Evolutionary conservation across 2,113 vertebrate genomes (phyloP).

Genomic region (Ibidorhyncha struthersii): DNA sequence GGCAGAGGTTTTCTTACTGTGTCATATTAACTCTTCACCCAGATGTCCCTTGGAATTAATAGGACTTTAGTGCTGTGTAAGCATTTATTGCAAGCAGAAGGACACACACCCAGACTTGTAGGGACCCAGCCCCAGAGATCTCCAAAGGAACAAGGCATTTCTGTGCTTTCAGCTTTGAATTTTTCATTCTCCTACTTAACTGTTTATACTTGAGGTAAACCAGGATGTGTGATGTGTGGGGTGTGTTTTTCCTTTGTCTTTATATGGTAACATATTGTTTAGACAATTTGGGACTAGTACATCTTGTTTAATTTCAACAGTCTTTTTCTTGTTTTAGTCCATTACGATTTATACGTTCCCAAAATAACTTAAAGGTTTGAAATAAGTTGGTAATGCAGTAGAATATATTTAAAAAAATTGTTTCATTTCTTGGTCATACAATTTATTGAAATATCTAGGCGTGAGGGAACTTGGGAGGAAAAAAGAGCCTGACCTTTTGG

Average conservation of each 20-base stretch:
- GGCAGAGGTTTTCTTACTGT: background rate
- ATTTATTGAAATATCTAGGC: background rate
- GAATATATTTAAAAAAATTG: background rate
- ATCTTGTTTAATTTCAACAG: background rate
- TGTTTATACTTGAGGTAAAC: background rate
- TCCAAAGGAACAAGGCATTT: background rate
- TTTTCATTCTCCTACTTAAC: background rate
- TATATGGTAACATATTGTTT: background rate
- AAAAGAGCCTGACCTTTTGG: background rate
- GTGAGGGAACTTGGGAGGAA: rapidly evolving
- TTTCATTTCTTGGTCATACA: background rate
- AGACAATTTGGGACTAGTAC: too few species aligned
- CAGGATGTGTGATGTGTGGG: background rate
- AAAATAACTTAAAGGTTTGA: background rate
- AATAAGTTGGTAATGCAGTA: background rate
- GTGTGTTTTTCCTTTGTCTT: background rate
- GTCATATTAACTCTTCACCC: background rate
- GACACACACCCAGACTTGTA: background rate
- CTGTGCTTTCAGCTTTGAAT: background rate
- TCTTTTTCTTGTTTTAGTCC: background rate
- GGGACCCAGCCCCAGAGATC: background rate
- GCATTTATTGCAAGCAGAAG: background rate
- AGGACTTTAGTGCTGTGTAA: background rate
- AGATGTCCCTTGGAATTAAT: background rate
- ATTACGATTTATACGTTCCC: background rate